Conservation (phyloP, 2,888 invertebrate genomes). For the Axea sp. region DNA sequence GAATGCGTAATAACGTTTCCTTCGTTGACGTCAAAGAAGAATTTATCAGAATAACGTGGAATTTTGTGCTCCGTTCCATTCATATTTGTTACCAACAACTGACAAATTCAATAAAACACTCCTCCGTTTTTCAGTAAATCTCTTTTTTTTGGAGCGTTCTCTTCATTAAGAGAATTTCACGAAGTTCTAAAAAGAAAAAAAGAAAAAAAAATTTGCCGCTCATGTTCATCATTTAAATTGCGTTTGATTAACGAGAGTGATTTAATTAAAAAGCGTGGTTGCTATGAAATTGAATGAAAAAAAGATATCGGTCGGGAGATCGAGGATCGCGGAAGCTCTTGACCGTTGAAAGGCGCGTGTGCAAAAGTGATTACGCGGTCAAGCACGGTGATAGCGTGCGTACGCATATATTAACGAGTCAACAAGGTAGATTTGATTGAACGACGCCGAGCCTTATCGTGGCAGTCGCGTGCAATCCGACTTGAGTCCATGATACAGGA, state of each 20-base stretch:
- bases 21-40: slow-evolving; percentile 1
- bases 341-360: slow-evolving; percentile 54
- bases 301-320: slow-evolving; percentile 28
- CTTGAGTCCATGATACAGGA: slow-evolving; percentile 60
- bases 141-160: neutral
- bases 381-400: slow-evolving; percentile 49
- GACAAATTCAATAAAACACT: too few relatives aligned
- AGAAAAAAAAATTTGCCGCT: neutral
- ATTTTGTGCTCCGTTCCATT: too few relatives aligned
- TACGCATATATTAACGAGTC: slow-evolving; percentile 53
- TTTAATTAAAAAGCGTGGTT: slow-evolving; percentile 39
- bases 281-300: slow-evolving; percentile 47
- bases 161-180: neutral
- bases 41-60: neutral
- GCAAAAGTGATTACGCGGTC: slow-evolving; percentile 52
- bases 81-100: too few relatives aligned
- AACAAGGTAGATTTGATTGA: slow-evolving; percentile 60
- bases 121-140: too few relatives aligned
- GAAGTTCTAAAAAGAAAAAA: too few relatives aligned
- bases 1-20: slow-evolving; percentile 5
- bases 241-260: slow-evolving; percentile 25
- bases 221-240: slow-evolving; percentile 11
- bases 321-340: slow-evolving; percentile 37
- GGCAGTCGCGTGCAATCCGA: slow-evolving; percentile 57
- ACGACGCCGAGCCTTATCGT: slow-evolving; percentile 49